Evolutionary conservation across 1,140 invertebrate genomes (phyloP).

Genomic region (Brachionus rubens): DNA sequence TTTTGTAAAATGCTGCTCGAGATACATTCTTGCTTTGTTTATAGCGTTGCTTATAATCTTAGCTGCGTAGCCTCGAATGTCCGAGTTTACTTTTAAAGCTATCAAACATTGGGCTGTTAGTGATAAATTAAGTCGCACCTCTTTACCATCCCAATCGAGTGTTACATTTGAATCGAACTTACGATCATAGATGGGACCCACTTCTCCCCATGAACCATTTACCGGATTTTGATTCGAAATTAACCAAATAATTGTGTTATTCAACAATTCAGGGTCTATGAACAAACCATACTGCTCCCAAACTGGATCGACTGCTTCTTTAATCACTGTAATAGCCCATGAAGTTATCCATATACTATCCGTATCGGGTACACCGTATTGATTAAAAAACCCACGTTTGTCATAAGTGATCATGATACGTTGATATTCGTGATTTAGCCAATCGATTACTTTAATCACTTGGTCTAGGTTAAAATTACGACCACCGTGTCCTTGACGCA

Average conservation of each 20-base stretch:
- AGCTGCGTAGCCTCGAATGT: slow-evolving; percentile 51
- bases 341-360: slow-evolving; percentile 53
- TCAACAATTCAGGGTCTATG: slow-evolving; percentile 54
- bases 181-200: no score
- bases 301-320: slow-evolving; percentile 52
- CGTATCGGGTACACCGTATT: slow-evolving; percentile 17
- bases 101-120: slow-evolving; percentile 47
- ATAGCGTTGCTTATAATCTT: slow-evolving; percentile 48
- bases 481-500: slow-evolving; percentile 63
- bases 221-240: slow-evolving; percentile 52
- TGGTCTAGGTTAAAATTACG: slow-evolving; percentile 9
- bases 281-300: slow-evolving; percentile 57
- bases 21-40: slow-evolving; percentile 70
- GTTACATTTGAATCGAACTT: slow-evolving; percentile 50
- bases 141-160: background rate
- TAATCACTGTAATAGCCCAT: slow-evolving; percentile 55
- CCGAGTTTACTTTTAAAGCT: slow-evolving; percentile 50
- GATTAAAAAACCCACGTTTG: slow-evolving; percentile 53
- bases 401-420: slow-evolving; percentile 9
- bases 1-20: slow-evolving; percentile 76
- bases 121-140: slow-evolving; percentile 45
- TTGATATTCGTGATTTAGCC: slow-evolving; percentile 32
- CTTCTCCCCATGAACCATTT: slow-evolving; percentile 54
- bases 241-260: slow-evolving; percentile 54
- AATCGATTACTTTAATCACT: slow-evolving; percentile 5